phyloP scores from a whole-genome alignment of 2,113 vertebrate genomes.

The Morphnarchus princeps region DNA sequence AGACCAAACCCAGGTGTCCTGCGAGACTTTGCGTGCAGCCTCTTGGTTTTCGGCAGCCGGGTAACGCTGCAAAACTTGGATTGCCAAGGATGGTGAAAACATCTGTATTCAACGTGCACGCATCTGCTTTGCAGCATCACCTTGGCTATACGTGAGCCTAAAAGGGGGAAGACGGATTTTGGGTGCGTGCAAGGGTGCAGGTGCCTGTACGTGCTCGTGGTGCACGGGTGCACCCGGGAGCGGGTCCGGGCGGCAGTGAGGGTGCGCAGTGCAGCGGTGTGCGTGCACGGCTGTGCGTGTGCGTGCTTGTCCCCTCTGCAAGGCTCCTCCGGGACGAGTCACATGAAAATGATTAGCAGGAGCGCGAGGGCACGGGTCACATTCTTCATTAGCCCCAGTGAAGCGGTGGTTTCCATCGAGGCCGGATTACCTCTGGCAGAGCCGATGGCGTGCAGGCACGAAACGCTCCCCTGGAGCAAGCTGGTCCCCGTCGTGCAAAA shows the following conservation, averaged over 20 bases:
- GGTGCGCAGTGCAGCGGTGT: background rate
- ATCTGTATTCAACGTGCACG: fast-evolving
- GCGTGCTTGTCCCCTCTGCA: background rate
- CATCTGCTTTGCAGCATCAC: background rate
- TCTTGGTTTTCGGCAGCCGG: background rate
- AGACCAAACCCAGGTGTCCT: background rate
- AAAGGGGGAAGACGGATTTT: background rate
- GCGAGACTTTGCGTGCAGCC: background rate
- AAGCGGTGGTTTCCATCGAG: background rate
- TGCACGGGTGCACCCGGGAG: background rate
- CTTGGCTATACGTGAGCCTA: background rate
- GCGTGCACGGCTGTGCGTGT: background rate
- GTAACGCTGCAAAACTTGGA: too few species aligned
- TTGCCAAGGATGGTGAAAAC: background rate
- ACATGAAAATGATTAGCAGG: background rate
- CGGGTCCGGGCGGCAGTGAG: background rate
- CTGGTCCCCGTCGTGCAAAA: background rate
- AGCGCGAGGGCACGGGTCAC: background rate
- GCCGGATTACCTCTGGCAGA: background rate
- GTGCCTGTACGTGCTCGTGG: background rate
- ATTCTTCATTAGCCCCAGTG: background rate
- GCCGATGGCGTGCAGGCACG: background rate
- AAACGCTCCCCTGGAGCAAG: background rate
- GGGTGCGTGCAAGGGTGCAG: background rate
- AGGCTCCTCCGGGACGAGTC: background rate